phyloP scores from a whole-genome alignment of 2,888 invertebrate species.

The Tenthredo scrophulariae region DNA sequence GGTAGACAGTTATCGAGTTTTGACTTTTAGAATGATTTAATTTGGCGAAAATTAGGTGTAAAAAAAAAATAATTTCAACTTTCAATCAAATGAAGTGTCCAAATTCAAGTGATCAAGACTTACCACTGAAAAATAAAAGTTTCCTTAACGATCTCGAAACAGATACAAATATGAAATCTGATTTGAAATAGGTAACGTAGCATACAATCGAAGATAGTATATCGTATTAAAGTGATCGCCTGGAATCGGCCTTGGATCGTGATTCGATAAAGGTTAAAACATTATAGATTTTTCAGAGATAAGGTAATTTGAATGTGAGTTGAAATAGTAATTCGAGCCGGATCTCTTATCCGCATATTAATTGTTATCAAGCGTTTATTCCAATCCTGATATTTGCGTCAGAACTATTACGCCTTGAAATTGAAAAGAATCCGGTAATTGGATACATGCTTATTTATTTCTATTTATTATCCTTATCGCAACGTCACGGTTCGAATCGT shows the following conservation, averaged over 20 bases:
- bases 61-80: neutral
- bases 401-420: slow-evolving; percentile 17
- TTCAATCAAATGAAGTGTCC: neutral
- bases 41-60: neutral
- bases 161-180: neutral
- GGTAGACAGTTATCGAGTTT: too few species aligned
- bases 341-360: slow-evolving; percentile 21
- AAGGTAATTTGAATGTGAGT: neutral
- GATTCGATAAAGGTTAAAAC: neutral
- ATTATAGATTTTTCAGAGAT: neutral
- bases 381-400: slow-evolving; percentile 12
- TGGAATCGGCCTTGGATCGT: too few species aligned
- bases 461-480: neutral
- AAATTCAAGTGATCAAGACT: too few species aligned
- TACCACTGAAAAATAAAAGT: too few species aligned
- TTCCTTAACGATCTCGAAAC: too few species aligned
- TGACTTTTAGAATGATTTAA: neutral
- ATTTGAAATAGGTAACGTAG: neutral
- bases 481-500: neutral
- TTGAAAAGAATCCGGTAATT: slow-evolving; percentile 17
- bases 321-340: neutral
- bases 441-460: neutral
- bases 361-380: slow-evolving; percentile 24
- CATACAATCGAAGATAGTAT: neutral
- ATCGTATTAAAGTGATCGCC: neutral